Base-by-base conservation (phyloP, 1,140 invertebrate genomes). In the Euura saliciscinereae region DNA sequence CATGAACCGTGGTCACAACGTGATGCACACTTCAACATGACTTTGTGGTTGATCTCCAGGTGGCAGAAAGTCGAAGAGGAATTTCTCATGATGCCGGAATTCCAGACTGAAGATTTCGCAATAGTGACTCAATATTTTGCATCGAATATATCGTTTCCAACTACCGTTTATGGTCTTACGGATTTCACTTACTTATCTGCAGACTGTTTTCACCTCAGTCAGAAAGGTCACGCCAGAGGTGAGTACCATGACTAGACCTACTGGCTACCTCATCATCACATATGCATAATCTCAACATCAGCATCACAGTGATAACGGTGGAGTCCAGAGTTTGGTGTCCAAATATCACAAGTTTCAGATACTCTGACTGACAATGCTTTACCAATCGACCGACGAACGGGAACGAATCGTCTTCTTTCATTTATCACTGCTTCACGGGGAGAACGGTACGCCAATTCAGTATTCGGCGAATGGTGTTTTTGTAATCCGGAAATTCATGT, bases 181-280 rank as follows among this genome's bases (percentile, higher is more conserved):
- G 93, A 94, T 82, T 86, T 89, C 66, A 84, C 88, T 3, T 92
- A 89, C 78, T 87, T 94, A 59, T 89, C 92, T 2, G 83, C 85
- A 7, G 93, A 95, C 80, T 94, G 93, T 86, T 94, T 92, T 76
- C 94, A 95, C 78, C 87, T 92, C 2, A 93, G 91, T 78, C 90
- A 93, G 77, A 91, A 90, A 69, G 87, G 87, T 6, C 90, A 94
- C 75, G 89, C 91, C 2, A 82, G 80, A 80, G 87, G 89, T 91
- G 82, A 85, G 82, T 80, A 66, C 69, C 64, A 28, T 28, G 28
- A 28, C 28, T 28, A 28, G 28, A 28, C 28, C 28, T 28, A 28
- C 28, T 28, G 28, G 28, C 28, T 28, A 28, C 28, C 28, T 28
- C 28, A 28, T 28, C 28, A 28, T 28, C 28, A 28, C 1, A 28